Conservation (phyloP, 2,888 invertebrate genomes). For the Brachyopa scutellaris region DNA sequence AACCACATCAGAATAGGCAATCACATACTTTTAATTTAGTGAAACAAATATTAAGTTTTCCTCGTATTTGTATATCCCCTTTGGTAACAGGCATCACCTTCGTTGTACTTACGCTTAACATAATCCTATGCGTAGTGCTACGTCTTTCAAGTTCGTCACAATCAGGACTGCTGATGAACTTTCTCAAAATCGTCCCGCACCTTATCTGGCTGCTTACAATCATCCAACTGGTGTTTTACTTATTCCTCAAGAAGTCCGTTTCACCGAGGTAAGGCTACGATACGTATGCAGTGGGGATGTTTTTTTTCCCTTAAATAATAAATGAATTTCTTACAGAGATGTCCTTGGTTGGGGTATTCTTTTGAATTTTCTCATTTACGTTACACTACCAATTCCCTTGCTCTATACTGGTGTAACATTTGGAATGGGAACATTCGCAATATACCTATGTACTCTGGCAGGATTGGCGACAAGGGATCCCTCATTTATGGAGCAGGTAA, state of each 20-base stretch:
- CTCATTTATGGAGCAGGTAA: slow-evolving; percentile 83
- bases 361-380: slow-evolving; percentile 88
- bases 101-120: slow-evolving; percentile 69
- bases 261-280: slow-evolving; percentile 79
- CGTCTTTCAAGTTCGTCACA: slow-evolving; percentile 45
- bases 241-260: slow-evolving; percentile 84
- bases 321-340: slow-evolving; percentile 82
- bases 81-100: slow-evolving; percentile 66
- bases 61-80: neutral
- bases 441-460: slow-evolving; percentile 85
- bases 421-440: slow-evolving; percentile 84
- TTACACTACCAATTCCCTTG: slow-evolving; percentile 87
- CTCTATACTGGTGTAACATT: slow-evolving; percentile 84
- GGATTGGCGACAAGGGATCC: slow-evolving; percentile 83
- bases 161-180: slow-evolving; percentile 53
- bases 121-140: slow-evolving; percentile 65
- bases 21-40: no score
- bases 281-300: neutral
- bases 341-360: slow-evolving; percentile 88
- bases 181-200: slow-evolving; percentile 83
- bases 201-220: slow-evolving; percentile 85
- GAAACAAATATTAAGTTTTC: no score
- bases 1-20: no score
- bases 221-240: slow-evolving; percentile 84
- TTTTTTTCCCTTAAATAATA: slow-evolving; percentile 42